These are phyloP conservation scores for Smittia sp. DNA, from an alignment of 2,888 invertebrate species.

Conservation along the genomic window DNA sequence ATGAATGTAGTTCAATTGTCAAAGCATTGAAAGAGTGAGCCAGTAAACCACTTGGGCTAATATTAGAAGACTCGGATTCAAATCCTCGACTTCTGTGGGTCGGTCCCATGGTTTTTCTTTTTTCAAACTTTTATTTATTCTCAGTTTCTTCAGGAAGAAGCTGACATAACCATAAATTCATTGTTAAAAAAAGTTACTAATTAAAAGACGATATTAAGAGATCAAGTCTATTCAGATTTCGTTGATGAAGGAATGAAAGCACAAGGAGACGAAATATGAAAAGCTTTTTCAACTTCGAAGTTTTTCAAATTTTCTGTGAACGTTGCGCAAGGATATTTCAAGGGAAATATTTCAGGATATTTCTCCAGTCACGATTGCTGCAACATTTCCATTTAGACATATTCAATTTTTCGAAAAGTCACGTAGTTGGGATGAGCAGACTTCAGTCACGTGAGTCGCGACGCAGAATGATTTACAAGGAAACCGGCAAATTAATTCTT, in stretches of 20 bases:
- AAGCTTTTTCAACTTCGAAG: conserved; percentile 15
- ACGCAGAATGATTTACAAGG: background rate
- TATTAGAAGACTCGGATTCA: too few relatives aligned
- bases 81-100: too few relatives aligned
- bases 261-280: background rate
- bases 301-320: conserved; percentile 12
- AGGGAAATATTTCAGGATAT: background rate
- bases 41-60: too few relatives aligned
- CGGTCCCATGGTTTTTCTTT: too few relatives aligned
- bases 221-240: background rate
- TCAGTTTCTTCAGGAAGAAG: too few relatives aligned
- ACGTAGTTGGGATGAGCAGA: background rate
- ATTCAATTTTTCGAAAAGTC: background rate
- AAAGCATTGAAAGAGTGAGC: too few relatives aligned
- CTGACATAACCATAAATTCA: background rate
- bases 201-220: too few relatives aligned
- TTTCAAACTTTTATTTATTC: too few relatives aligned
- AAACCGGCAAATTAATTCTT: conserved; percentile 29
- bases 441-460: background rate
- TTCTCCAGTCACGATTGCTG: background rate
- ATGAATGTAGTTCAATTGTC: too few relatives aligned
- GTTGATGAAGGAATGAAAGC: background rate
- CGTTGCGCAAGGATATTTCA: conserved; percentile 30
- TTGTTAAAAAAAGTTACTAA: background rate
- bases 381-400: background rate